Evolutionary conservation across 2,888 invertebrate species (phyloP), one percentile per base, ranked within the genome.

Genomic region (Protodeltote pygarga): DNA sequence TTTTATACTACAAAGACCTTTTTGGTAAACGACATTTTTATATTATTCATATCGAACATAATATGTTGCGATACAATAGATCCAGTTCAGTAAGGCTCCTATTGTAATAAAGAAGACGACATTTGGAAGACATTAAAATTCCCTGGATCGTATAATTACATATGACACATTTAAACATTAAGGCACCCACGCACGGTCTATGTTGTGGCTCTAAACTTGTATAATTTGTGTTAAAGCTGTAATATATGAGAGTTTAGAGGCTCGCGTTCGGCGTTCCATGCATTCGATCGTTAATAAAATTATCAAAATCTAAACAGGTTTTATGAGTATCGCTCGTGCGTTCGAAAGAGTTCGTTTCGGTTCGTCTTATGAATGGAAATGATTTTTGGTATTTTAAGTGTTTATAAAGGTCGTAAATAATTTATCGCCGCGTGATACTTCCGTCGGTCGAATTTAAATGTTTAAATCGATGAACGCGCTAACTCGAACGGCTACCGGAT

Each of bases 251-350:
- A 85, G 79, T 87, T 85, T 81, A 80, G 86, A 84, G 81, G 81
- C 87, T 86, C 83, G 82, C 80, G 79, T 77, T 80, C 82, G 78
- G 77, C 77, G 86, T 81, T 83, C 84, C 87, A 77, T 86, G 83
- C 85, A 83, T 87, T 85, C 80, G 89, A 83, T 87, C 89, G 88
- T 91, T 91, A 91, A 90, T 92, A 92, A 92, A 92, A 92, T 92
- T 89, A 92, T 92, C 91, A 92, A 92, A 90, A 89, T 87, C 89
- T 83, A 90, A 92, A 91, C 91, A 81, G 90, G 92, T 92, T 92
- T 87, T 85, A 83, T 84, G 84, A 83, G 79, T 77, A 79, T 81
- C 79, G 84, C 87, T 85, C 85, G 88, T 85, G 89, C 83, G 83
- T 81, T 66, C 75, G 79, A 81, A 73, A 76, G 81, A 78, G 78